These are phyloP conservation scores for Nannoperca obscura DNA, from an alignment of 2,797 vertebrate genomes.

Conservation along the genomic window DNA sequence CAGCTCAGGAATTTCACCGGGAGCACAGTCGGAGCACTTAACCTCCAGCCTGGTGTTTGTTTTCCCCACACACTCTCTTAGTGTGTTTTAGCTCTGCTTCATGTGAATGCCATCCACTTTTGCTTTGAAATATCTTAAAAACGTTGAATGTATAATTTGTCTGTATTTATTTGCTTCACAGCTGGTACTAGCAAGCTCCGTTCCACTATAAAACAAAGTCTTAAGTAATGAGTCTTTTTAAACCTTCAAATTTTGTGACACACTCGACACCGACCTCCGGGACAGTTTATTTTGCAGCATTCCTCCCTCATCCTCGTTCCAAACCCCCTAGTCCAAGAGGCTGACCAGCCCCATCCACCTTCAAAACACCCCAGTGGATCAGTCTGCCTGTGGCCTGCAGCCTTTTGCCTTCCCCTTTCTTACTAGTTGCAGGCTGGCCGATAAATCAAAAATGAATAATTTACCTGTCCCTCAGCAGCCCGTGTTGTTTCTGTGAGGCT, in stretches of 20 bases:
- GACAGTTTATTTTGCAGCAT: background rate
- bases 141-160: slow-evolving; percentile 11
- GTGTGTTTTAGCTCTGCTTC: slow-evolving; percentile 60
- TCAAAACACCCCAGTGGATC: slow-evolving; percentile 30
- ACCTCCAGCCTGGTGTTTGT: slow-evolving; percentile 78
- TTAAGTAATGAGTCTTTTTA: slow-evolving; percentile 7
- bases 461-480: slow-evolving; percentile 70
- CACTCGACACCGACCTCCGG: background rate
- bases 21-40: slow-evolving; percentile 79
- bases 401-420: slow-evolving; percentile 40
- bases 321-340: background rate
- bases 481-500: slow-evolving; percentile 70
- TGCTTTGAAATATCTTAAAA: no score
- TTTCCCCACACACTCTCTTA: slow-evolving; percentile 65
- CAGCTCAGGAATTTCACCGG: slow-evolving; percentile 77
- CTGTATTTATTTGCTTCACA: slow-evolving; percentile 1
- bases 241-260: slow-evolving; percentile 1
- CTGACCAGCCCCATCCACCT: slow-evolving; percentile 5
- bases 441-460: slow-evolving; percentile 81
- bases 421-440: slow-evolving; percentile 42
- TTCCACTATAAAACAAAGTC: slow-evolving; percentile 25
- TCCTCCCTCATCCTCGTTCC: background rate
- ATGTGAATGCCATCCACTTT: slow-evolving; percentile 27
- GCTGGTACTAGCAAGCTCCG: background rate
- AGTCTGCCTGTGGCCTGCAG: slow-evolving; percentile 47